Conservation (phyloP, 2,888 invertebrate species). For the Cheilosia soror region DNA sequence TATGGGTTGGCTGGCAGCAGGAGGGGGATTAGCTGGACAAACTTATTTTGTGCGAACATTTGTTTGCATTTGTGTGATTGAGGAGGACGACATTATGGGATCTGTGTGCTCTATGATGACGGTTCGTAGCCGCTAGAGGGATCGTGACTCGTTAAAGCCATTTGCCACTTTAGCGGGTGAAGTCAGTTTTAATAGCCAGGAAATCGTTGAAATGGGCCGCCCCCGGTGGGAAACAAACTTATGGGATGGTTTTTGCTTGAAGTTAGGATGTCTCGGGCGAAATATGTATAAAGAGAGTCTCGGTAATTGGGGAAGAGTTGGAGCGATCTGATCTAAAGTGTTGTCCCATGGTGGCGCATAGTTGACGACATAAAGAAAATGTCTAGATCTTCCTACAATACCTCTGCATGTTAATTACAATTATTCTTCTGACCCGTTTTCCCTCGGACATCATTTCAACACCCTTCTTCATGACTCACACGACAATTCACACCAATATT, state of each 20-base stretch:
- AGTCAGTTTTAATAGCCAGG: slow-evolving; percentile 53
- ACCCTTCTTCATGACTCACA: slow-evolving; percentile 6
- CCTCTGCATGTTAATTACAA: no score
- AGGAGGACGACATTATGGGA: slow-evolving; percentile 64
- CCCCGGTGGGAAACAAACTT: background rate
- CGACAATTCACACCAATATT: slow-evolving; percentile 5
- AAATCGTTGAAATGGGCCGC: slow-evolving; percentile 46
- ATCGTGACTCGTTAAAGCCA: slow-evolving; percentile 67
- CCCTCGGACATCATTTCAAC: background rate
- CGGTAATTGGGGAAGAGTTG: no score
- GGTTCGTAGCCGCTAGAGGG: slow-evolving; percentile 39
- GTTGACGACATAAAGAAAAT: no score
- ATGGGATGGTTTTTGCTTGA: slow-evolving; percentile 1
- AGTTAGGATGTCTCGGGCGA: background rate
- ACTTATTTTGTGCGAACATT: slow-evolving; percentile 61
- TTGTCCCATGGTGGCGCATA: background rate
- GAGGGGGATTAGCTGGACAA: slow-evolving; percentile 10
- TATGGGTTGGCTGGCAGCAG: slow-evolving; percentile 25
- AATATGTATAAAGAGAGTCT: background rate
- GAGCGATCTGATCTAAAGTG: no score
- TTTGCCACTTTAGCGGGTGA: slow-evolving; percentile 57
- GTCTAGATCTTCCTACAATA: no score
- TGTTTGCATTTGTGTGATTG: slow-evolving; percentile 60
- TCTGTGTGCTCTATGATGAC: slow-evolving; percentile 36
- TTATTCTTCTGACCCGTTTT: background rate